Conservation (phyloP, 2,888 invertebrate genomes). For the Rotaria macrura region DNA sequence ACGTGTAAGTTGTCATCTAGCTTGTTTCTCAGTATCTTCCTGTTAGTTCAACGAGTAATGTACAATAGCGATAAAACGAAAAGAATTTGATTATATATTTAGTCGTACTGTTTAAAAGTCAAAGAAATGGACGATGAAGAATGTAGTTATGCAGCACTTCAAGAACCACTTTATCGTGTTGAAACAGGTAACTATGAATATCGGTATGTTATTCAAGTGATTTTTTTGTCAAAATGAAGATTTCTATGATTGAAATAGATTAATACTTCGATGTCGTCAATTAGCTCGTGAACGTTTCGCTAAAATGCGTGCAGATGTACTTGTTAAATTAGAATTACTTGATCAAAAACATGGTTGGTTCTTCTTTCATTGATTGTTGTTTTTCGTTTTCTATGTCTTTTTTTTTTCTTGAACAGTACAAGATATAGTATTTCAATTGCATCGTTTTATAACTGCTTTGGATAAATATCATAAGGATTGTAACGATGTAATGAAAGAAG, state of each 20-base stretch:
- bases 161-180: conserved; percentile 89
- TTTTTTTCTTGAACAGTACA: conserved; percentile 57
- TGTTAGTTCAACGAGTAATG: too few species aligned
- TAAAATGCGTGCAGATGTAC: conserved; percentile 67
- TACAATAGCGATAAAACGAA: too few species aligned
- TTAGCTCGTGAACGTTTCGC: conserved; percentile 68
- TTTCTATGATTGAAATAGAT: conserved; percentile 54
- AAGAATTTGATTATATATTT: conserved; percentile 33
- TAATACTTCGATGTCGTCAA: conserved; percentile 86
- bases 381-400: not conserved
- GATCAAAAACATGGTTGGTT: conserved; percentile 78
- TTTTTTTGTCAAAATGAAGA: not conserved
- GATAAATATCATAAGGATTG: conserved; percentile 67
- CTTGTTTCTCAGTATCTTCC: too few species aligned
- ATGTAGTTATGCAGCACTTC: conserved; percentile 70
- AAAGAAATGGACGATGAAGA: conserved; percentile 99
- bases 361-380: not conserved
- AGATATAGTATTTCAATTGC: conserved; percentile 67
- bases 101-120: conserved; percentile 91
- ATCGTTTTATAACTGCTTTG: conserved; percentile 72
- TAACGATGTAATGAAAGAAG: conserved; percentile 62
- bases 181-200: conserved; percentile 99
- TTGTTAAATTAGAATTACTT: conserved; percentile 90
- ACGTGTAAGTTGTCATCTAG: too few species aligned
- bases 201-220: conserved; percentile 52